Conservation (phyloP, 2,888 invertebrate genomes). For the Seladonia tumulorum region DNA sequence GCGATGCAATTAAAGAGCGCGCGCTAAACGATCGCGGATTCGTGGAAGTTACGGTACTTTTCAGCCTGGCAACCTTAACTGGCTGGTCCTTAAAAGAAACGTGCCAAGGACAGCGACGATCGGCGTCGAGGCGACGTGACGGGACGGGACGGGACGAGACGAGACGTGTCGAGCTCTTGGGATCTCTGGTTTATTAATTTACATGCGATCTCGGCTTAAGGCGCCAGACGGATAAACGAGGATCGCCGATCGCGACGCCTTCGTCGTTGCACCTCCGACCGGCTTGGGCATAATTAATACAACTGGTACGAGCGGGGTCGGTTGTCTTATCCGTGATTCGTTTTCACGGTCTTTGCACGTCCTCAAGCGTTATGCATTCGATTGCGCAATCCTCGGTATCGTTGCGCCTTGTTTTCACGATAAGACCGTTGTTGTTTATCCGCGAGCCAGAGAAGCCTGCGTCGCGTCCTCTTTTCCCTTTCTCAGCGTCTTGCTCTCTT, state of each 20-base stretch:
- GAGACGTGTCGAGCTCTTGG: background rate
- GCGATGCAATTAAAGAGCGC: constrained; percentile 11
- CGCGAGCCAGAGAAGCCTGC: background rate
- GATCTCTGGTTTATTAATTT: constrained; percentile 63
- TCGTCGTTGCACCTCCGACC: constrained; percentile 27
- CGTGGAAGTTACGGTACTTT: constrained; percentile 63
- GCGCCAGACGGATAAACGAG: constrained; percentile 42
- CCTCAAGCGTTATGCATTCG: constrained; percentile 28
- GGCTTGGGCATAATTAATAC: constrained; percentile 44
- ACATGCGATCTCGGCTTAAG: constrained; percentile 45
- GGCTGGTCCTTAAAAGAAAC: constrained; percentile 68
- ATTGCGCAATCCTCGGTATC: constrained; percentile 45
- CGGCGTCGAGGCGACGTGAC: constrained; percentile 26
- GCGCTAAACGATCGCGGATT: constrained; percentile 53
- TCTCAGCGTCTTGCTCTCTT: background rate
- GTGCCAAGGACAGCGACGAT: constrained; percentile 68
- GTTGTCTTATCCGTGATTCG: constrained; percentile 21
- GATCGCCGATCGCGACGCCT: constrained; percentile 22
- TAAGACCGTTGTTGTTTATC: constrained; percentile 24
- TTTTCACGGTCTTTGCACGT: constrained; percentile 49
- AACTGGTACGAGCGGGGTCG: constrained; percentile 16
- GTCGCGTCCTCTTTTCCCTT: background rate
- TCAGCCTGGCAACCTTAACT: constrained; percentile 43
- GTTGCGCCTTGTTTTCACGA: constrained; percentile 20
- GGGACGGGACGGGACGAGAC: background rate